Conservation (phyloP, 2,888 invertebrate genomes). For the Miltochrista miniata region DNA sequence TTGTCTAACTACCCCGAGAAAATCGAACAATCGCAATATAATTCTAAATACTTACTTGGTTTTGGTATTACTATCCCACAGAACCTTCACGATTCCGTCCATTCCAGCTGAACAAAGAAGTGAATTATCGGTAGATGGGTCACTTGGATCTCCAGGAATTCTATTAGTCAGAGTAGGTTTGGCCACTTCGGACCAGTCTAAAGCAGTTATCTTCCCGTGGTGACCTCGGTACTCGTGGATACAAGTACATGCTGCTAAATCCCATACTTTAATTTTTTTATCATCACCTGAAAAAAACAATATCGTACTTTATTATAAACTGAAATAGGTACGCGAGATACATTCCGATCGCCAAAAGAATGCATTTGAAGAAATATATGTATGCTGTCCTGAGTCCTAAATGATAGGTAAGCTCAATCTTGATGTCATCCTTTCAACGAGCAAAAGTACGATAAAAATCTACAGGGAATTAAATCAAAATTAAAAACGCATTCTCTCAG, state of each 20-base stretch:
- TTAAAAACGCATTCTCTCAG: not conserved
- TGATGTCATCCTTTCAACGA: no score
- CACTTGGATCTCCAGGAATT: slow-evolving; percentile 53
- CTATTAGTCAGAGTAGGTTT: slow-evolving; percentile 66
- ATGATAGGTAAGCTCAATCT: no score
- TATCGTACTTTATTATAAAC: no score
- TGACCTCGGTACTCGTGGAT: slow-evolving; percentile 86
- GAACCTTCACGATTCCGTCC: slow-evolving; percentile 85
- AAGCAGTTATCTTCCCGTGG: slow-evolving; percentile 83
- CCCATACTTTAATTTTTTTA: slow-evolving; percentile 88
- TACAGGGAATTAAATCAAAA: not conserved
- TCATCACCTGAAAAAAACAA: slow-evolving; percentile 84
- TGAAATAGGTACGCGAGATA: no score
- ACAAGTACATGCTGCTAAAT: slow-evolving; percentile 85
- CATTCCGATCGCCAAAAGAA: no score
- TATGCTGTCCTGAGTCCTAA: no score
- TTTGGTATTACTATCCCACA: slow-evolving; percentile 84
- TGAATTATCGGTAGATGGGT: slow-evolving; percentile 60
- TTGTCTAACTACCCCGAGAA: no score
- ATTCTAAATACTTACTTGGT: slow-evolving; percentile 59
- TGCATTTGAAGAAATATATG: no score
- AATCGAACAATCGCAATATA: no score
- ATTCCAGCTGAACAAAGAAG: slow-evolving; percentile 87
- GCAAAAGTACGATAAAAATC: no score
- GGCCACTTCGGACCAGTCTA: slow-evolving; percentile 84